Conservation (phyloP, 1,140 invertebrate genomes). For the Parapsyche elsis region DNA sequence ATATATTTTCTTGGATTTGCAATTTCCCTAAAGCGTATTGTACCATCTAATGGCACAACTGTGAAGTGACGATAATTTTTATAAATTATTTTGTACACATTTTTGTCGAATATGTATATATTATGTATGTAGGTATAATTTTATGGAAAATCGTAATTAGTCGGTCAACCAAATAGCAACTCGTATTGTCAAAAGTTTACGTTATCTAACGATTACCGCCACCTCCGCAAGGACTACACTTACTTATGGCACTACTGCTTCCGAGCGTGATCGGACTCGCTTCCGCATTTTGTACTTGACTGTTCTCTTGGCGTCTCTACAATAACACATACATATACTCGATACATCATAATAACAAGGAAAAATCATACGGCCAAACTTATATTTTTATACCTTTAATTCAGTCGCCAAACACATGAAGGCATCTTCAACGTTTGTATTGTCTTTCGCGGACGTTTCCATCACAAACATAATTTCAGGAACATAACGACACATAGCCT, state of each 20-base stretch:
- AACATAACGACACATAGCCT: slow-evolving; percentile 84
- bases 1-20: not conserved
- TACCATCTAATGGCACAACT: slow-evolving; percentile 35
- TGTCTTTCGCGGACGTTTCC: slow-evolving; percentile 94
- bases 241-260: slow-evolving; percentile 60
- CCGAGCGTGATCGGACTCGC: slow-evolving; percentile 72
- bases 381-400: slow-evolving; percentile 76
- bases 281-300: slow-evolving; percentile 69
- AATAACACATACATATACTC: slow-evolving; percentile 56
- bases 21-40: slow-evolving; percentile 1
- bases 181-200: slow-evolving; percentile 13
- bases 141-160: slow-evolving; percentile 3
- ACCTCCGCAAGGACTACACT: slow-evolving; percentile 58
- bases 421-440: slow-evolving; percentile 92
- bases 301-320: slow-evolving; percentile 74
- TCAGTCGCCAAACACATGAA: slow-evolving; percentile 90
- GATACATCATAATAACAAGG: not conserved
- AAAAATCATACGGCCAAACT: not conserved
- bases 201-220: slow-evolving; percentile 28
- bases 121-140: too few species aligned
- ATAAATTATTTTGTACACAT: slow-evolving; percentile 29
- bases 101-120: slow-evolving; percentile 16
- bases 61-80: not conserved
- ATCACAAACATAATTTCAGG: slow-evolving; percentile 86
- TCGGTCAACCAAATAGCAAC: too few species aligned